Conservation (phyloP, 1,140 invertebrate genomes). For the Apis cerana region DNA sequence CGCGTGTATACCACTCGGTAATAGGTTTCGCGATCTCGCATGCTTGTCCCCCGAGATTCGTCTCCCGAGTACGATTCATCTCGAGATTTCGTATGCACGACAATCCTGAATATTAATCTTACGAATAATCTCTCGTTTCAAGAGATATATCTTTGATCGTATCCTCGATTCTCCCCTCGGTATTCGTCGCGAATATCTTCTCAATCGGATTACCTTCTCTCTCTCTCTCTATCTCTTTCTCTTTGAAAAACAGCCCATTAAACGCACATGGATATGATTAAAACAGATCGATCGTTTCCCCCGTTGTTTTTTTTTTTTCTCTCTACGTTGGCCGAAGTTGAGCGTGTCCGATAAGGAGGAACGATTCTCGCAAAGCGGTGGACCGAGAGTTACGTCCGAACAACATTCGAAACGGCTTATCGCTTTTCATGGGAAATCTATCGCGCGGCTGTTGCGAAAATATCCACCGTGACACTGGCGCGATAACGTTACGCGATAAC, state of each 20-base stretch:
- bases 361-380: neutral
- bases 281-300: neutral
- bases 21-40: constrained; percentile 12
- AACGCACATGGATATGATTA: too few relatives aligned
- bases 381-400: neutral
- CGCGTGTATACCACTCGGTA: constrained; percentile 13
- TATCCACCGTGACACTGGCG: too few relatives aligned
- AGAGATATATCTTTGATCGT: too few relatives aligned
- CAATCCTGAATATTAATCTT: constrained; percentile 29
- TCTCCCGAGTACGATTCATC: too few relatives aligned
- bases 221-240: too few relatives aligned
- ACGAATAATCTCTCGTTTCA: neutral
- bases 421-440: constrained; percentile 10
- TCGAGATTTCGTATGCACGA: constrained; percentile 10
- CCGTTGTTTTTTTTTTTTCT: too few relatives aligned
- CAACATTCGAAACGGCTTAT: neutral
- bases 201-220: too few relatives aligned
- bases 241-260: too few relatives aligned
- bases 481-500: neutral
- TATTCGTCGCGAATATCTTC: neutral
- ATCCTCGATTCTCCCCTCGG: neutral
- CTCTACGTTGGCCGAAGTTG: neutral
- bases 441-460: neutral
- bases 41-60: neutral
- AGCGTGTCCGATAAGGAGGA: neutral